These are phyloP conservation scores for Sternarchorhynchus goeldii DNA, from an alignment of 2,797 vertebrate species.

Conservation along the genomic window DNA sequence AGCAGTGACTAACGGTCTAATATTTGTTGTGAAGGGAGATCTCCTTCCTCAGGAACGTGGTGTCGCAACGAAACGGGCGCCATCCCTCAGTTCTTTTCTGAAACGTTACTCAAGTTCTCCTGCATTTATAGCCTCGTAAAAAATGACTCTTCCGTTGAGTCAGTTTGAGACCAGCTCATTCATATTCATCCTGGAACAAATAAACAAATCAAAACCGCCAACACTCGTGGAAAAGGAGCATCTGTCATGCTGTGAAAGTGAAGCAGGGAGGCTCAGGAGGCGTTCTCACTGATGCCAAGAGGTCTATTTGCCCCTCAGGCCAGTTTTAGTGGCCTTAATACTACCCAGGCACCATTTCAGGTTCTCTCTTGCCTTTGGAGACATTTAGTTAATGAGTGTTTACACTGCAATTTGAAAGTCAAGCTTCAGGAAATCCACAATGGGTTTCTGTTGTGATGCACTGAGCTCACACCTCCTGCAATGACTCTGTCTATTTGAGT, in stretches of 20 bases:
- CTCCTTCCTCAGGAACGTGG: constrained; percentile 14
- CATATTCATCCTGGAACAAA: constrained; percentile 56
- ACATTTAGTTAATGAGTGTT: constrained; percentile 44
- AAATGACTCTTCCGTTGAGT: constrained; percentile 38
- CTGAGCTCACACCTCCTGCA: background rate
- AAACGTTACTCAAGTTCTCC: constrained; percentile 51
- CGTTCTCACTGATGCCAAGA: constrained; percentile 32
- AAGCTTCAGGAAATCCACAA: constrained; percentile 6
- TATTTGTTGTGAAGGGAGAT: constrained; percentile 31
- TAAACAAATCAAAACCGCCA: constrained; percentile 54
- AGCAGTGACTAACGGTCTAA: constrained; percentile 44
- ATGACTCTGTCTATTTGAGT: background rate
- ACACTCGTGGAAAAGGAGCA: constrained; percentile 26
- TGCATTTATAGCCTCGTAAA: constrained; percentile 42
- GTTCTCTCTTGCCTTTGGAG: constrained; percentile 25
- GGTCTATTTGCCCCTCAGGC: constrained; percentile 39
- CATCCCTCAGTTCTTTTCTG: constrained; percentile 54
- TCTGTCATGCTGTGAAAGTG: constrained; percentile 54
- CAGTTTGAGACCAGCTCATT: constrained; percentile 30
- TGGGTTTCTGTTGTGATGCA: background rate
- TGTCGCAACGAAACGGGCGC: constrained; percentile 28
- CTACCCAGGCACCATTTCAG: constrained; percentile 19
- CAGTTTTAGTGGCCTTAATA: constrained; percentile 30
- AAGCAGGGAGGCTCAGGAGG: constrained; percentile 50
- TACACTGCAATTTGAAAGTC: constrained; percentile 18